Evolutionary conservation across 2,888 invertebrate genomes (phyloP), one percentile per base, ranked within the genome.

Genomic region (Nysson spinosus): DNA sequence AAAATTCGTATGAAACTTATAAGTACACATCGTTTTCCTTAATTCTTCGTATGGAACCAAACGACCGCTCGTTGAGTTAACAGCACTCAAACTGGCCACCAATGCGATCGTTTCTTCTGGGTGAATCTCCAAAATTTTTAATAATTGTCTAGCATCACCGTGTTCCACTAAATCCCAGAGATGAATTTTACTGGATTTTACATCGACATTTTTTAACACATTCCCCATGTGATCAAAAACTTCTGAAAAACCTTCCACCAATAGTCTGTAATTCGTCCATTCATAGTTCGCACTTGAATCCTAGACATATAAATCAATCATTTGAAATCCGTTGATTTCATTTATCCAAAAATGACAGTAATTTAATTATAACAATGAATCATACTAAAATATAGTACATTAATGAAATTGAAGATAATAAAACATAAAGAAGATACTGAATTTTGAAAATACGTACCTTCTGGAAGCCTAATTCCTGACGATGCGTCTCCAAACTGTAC

Each of bases 41-140:
- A 79, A 7, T n/a, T 81, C 69, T 2, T 73, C 47, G 30, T 73
- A 70, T 3, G 64, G 14, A 3, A 65, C 5, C 0, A 63, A 4
- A 22, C 11, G 14, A 1, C 5, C 63, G 0, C 49, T 61, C 3
- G 49, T 62, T 1, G 67, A 30, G 50, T 78, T 57, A 2, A 79
- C 20, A 22, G 67, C 67, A 12, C 49, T 52, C 2, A 84, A 51
- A 2, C 61, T 75, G 1, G 79, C 78, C 4, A 74, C 34, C 6
- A 85, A 62, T 2, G 81, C 75, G 37, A 85, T 78, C 14, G 85
- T 66, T 39, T 85, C 82, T 32, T 63, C 69, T 0, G 85, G 81
- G 57, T 83, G 64, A 37, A 52, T 40, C 32, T 85, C 85, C 5
- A 84, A 46, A 19, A 82, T 65, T 50, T 75, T 85, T 16, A 84